A percentile compares a stretch with the other conserved stretches of the same genome.
phyloP scores from a whole-genome alignment of 1,140 invertebrate species.

The Saccostrea cuccullata region DNA sequence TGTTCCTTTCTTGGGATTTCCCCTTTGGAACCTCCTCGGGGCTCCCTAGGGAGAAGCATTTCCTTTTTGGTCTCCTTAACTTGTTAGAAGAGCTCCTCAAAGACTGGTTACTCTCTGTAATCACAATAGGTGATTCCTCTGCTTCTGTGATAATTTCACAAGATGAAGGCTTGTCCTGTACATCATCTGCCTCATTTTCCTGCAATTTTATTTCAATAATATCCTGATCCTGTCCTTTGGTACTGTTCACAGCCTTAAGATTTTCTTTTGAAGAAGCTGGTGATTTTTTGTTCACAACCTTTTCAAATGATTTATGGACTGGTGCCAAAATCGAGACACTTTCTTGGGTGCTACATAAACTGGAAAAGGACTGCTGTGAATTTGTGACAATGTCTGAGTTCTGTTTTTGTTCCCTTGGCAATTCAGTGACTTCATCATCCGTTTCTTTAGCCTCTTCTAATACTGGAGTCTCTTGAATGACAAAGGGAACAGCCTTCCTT shows the following conservation, averaged over 20 bases:
- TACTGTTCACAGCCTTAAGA: not conserved
- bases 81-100: not conserved
- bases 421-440: not conserved
- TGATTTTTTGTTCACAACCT: not conserved
- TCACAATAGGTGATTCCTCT: not conserved
- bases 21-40: not conserved
- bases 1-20: not conserved
- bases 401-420: not conserved
- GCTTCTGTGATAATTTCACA: too few relatives aligned
- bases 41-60: constrained; percentile 58
- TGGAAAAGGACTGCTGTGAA: not conserved
- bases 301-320: not conserved
- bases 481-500: not conserved
- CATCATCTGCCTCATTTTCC: not conserved
- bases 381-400: not conserved
- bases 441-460: not conserved
- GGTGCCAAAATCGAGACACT: constrained; percentile 10
- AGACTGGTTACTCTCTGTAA: not conserved
- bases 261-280: not conserved
- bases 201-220: not conserved
- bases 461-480: not conserved
- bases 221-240: not conserved
- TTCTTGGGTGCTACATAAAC: constrained; percentile 19
- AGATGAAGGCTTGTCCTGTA: too few relatives aligned
- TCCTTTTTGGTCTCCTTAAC: constrained; percentile 54